Evolutionary conservation across 1,140 invertebrate genomes (phyloP), one percentile per base, ranked within the genome.

Genomic region (Phocides pigmalion): DNA sequence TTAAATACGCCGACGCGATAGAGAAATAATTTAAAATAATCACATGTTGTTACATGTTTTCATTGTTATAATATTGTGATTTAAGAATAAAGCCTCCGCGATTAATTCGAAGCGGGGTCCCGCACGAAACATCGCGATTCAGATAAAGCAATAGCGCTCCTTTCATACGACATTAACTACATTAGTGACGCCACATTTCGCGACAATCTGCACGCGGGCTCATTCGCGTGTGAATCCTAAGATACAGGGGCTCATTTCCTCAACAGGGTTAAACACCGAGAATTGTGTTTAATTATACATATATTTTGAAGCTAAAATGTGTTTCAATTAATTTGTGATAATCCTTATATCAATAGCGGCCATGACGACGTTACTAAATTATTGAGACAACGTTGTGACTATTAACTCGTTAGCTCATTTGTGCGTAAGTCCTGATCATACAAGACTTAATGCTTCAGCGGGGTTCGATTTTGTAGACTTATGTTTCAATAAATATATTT

Each of bases 181-280:
- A 85, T 90, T 90, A 90, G 80, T 89, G 72, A 87, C 87, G 84
- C 74, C 86, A 90, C 87, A 90, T 90, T 90, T 85, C 87, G 81
- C 75, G 73, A 87, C 87, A 90, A 90, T 90, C 87, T 90, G 86
- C 75, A 80, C 72, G 64, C 74, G 70, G 61, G 72, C 68, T 76
- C 84, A 83, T 63, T 87, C 77, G 82, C 75, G 84, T 90, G 88
- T 90, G 85, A 90, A 89, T 90, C 88, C 88, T 88, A 84, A 89
- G 88, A 90, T 90, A 90, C 88, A 89, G 82, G 65, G 73, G 69
- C 82, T 88, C 84, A 89, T 90, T 90, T 89, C 86, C 85, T 82
- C 70, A 68, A 62, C 68, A 64, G 72, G 66, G 70, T 80, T 84
- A 66, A 75, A 66, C 64, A 61, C 56, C 16, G 46, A 56, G 20